These are phyloP conservation scores for Platyrinchus mystaceus DNA, from an alignment of 2,797 vertebrate species.

Conservation along the genomic window DNA sequence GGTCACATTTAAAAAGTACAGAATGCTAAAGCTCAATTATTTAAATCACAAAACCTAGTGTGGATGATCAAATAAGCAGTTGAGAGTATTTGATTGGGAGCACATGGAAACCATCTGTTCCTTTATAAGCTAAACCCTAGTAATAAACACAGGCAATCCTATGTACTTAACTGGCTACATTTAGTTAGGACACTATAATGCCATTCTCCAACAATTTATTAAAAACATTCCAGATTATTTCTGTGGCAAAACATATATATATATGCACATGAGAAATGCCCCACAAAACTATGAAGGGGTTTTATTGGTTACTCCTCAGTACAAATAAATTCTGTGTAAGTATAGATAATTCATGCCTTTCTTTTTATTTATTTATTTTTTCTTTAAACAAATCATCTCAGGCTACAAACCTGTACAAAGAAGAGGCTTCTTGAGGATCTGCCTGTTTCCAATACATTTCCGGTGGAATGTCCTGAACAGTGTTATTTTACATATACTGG, in stretches of 20 bases:
- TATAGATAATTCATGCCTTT: background rate
- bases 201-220: background rate
- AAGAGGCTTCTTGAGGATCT: background rate
- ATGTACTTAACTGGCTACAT: background rate
- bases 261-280: background rate
- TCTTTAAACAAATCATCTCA: background rate
- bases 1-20: slow-evolving; percentile 56
- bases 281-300: background rate
- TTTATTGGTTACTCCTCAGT: background rate
- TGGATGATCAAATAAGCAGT: slow-evolving; percentile 67
- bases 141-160: slow-evolving; percentile 42
- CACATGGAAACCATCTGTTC: slow-evolving; percentile 69
- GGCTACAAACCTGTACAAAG: background rate
- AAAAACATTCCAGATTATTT: background rate
- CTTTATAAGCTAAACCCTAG: slow-evolving; percentile 33
- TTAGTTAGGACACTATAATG: background rate
- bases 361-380: background rate
- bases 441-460: background rate
- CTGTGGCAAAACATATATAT: background rate
- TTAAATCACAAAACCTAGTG: slow-evolving; percentile 65
- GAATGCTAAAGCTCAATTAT: slow-evolving; percentile 64
- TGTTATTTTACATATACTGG: background rate
- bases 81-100: slow-evolving; percentile 67
- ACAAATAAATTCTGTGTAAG: background rate
- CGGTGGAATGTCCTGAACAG: background rate